A percentile compares a stretch with the other conserved stretches of the same genome.
phyloP scores from a whole-genome alignment of 92 coral and sea anemone genomes.

The Actinostola sp. region DNA sequence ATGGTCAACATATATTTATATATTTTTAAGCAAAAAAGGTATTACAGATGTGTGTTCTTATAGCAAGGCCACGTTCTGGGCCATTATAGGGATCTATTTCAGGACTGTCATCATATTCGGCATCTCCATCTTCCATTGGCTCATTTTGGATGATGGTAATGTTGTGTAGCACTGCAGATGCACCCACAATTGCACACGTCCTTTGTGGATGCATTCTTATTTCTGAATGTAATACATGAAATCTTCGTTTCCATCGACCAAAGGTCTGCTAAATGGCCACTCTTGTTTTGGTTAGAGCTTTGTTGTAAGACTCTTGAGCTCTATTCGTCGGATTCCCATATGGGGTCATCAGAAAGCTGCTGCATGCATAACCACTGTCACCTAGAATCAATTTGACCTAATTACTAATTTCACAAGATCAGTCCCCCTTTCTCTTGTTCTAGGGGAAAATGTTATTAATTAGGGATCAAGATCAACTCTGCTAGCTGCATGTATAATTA shows the following conservation, averaged over 20 bases:
- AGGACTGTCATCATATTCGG: slow-evolving; percentile 29
- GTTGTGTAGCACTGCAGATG: slow-evolving; percentile 61
- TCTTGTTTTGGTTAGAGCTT: slow-evolving; percentile 50
- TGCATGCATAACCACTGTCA: slow-evolving; percentile 51
- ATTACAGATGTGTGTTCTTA: slow-evolving; percentile 46
- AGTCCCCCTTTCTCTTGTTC: too few relatives aligned
- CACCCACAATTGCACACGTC: slow-evolving; percentile 44
- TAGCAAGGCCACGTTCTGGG: slow-evolving; percentile 36
- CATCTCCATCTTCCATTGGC: slow-evolving; percentile 44
- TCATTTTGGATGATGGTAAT: slow-evolving; percentile 58
- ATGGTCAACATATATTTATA: too few relatives aligned
- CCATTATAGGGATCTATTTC: slow-evolving; percentile 39
- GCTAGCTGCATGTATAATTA: too few relatives aligned
- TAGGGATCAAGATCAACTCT: too few relatives aligned
- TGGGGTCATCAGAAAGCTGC: slow-evolving; percentile 52
- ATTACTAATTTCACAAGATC: too few relatives aligned
- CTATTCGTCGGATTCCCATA: slow-evolving; percentile 19
- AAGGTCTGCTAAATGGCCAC: slow-evolving; percentile 58
- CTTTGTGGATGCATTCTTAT: slow-evolving; percentile 51
- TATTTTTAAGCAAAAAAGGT: slow-evolving; percentile 45
- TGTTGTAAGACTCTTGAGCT: slow-evolving; percentile 32
- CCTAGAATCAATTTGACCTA: too few relatives aligned
- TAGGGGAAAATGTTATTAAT: too few relatives aligned
- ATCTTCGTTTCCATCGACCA: slow-evolving; percentile 57
- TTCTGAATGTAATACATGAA: slow-evolving; percentile 63